These are phyloP conservation scores for Apamea anceps DNA, from an alignment of 2,888 invertebrate genomes.

Conservation along the genomic window DNA sequence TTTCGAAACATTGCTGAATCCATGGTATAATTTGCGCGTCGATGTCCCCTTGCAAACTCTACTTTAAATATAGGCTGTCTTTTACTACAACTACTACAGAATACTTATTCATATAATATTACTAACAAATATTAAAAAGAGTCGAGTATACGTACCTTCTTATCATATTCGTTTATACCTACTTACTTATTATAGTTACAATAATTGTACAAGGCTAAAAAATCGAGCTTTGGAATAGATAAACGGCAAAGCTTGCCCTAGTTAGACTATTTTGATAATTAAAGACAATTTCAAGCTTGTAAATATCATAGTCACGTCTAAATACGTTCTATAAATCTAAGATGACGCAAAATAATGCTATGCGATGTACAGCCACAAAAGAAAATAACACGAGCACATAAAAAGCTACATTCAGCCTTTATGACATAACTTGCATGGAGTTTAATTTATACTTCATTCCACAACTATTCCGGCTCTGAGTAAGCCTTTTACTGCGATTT, in stretches of 20 bases:
- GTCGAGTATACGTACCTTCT: neutral
- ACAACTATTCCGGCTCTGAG: neutral
- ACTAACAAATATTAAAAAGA: neutral
- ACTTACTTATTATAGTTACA: neutral
- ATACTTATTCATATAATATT: neutral
- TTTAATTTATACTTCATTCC: constrained; percentile 14
- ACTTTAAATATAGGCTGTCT: no score
- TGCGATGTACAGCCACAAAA: neutral
- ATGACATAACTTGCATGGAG: neutral
- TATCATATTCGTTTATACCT: neutral
- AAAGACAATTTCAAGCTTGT: neutral
- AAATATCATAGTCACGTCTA: neutral
- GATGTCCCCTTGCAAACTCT: no score
- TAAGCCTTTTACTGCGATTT: neutral
- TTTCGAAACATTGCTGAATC: no score
- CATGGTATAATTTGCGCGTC: no score
- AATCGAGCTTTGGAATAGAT: neutral
- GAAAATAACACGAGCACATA: neutral
- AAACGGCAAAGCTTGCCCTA: neutral
- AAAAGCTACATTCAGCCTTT: neutral
- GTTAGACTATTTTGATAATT: no score
- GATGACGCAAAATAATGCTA: neutral
- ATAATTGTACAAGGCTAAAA: no score
- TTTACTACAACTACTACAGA: neutral
- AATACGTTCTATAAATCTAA: neutral